Conservation (phyloP, 92 coral and sea anemone species). For the Palythoa heliodiscus region DNA sequence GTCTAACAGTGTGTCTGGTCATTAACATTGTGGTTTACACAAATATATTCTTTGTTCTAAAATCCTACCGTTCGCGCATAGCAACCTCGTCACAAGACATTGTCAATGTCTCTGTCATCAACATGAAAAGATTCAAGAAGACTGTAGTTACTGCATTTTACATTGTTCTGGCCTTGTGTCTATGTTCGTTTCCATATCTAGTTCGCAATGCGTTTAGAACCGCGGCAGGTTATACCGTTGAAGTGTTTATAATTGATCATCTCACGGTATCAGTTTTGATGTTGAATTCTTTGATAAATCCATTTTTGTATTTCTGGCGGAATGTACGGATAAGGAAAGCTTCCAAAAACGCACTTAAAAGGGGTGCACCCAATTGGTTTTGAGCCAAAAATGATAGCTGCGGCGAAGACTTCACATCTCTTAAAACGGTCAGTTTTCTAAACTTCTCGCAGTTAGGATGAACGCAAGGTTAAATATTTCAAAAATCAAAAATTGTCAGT, state of each 20-base stretch:
- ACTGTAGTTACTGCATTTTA: constrained; percentile 31
- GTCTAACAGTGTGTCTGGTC: background rate
- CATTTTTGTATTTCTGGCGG: constrained; percentile 39
- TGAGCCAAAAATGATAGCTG: background rate
- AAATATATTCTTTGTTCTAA: constrained; percentile 32
- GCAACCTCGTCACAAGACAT: background rate
- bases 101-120: background rate
- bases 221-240: constrained; percentile 5
- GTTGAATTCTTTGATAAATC: constrained; percentile 28
- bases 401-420: too few relatives aligned
- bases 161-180: constrained; percentile 28
- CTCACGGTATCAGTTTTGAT: constrained; percentile 23
- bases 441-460: too few relatives aligned
- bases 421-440: too few relatives aligned
- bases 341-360: constrained; percentile 13
- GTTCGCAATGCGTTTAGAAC: constrained; percentile 28
- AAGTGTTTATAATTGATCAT: constrained; percentile 21
- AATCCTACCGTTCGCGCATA: constrained; percentile 11
- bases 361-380: constrained; percentile 31
- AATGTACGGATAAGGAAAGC: constrained; percentile 22
- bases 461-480: too few relatives aligned
- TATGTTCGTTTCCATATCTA: constrained; percentile 37
- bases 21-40: constrained; percentile 32
- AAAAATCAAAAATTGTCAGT: too few relatives aligned
- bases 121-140: constrained; percentile 17